A percentile compares a stretch with the other conserved stretches of the same genome.
Evolutionary conservation across 2,797 vertebrate genomes (phyloP).

Genomic region (Eulemur albifrons): DNA sequence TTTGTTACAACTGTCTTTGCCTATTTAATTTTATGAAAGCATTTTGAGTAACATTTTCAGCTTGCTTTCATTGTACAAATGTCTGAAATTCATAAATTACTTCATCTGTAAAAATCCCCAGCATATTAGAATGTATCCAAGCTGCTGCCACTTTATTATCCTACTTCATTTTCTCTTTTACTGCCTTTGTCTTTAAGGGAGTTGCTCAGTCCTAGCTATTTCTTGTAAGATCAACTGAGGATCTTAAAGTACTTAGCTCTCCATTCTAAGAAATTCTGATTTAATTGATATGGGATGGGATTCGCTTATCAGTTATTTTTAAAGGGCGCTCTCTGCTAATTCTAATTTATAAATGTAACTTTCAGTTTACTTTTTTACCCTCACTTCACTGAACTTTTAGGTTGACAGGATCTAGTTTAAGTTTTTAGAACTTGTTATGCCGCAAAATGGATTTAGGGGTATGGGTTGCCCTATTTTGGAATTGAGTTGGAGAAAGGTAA

Average conservation of each 20-base stretch:
- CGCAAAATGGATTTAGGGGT: background rate
- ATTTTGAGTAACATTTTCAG: background rate
- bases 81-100: background rate
- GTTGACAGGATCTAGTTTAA: background rate
- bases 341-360: background rate
- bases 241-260: background rate
- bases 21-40: background rate
- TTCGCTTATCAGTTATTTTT: background rate
- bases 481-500: background rate
- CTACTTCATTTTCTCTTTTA: background rate
- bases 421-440: background rate
- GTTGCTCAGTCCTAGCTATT: background rate
- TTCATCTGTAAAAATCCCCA: background rate
- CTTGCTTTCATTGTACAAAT: background rate
- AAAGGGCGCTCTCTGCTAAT: background rate
- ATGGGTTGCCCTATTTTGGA: conserved; percentile 18
- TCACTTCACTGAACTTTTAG: background rate
- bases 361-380: background rate
- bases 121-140: background rate
- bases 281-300: background rate
- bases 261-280: background rate
- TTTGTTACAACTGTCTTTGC: background rate
- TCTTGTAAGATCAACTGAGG: background rate
- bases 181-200: background rate
- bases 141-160: background rate